Evolutionary conservation across 2,797 vertebrate species (phyloP).

Genomic region (Anniella stebbinsi): DNA sequence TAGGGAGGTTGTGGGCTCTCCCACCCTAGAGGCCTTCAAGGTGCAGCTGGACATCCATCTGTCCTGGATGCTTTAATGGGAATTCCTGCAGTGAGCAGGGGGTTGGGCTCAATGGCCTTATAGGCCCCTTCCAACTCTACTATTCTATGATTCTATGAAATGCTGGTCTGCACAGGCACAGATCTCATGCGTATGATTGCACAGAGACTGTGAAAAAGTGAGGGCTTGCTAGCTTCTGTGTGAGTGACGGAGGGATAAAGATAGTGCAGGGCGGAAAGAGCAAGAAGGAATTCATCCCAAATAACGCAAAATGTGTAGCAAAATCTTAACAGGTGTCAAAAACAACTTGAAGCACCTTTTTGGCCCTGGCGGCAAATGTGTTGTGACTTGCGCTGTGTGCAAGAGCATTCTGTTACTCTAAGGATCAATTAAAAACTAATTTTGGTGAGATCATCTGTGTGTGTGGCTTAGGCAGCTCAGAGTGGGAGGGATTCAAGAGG

Average conservation of each 20-base stretch:
- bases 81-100: too few species aligned
- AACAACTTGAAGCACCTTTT: conserved; percentile 5
- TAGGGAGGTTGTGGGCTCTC: too few species aligned
- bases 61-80: too few species aligned
- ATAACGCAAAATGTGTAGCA: background rate
- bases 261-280: background rate
- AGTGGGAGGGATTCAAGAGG: conserved; percentile 15
- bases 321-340: conserved; percentile 20
- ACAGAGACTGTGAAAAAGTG: background rate
- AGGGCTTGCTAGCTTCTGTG: background rate
- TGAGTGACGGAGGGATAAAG: too few species aligned
- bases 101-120: too few species aligned
- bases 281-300: background rate
- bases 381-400: background rate
- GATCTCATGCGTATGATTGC: background rate
- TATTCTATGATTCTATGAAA: background rate
- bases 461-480: background rate
- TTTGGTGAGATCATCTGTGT: background rate
- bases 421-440: background rate
- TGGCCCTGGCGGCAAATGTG: conserved; percentile 24
- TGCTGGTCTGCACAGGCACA: background rate
- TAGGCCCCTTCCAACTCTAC: too few species aligned
- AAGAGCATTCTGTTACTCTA: background rate
- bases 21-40: too few species aligned
- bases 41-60: too few species aligned